phyloP scores from a whole-genome alignment of 2,113 vertebrate genomes.

The Thamnophis sirtalis region DNA sequence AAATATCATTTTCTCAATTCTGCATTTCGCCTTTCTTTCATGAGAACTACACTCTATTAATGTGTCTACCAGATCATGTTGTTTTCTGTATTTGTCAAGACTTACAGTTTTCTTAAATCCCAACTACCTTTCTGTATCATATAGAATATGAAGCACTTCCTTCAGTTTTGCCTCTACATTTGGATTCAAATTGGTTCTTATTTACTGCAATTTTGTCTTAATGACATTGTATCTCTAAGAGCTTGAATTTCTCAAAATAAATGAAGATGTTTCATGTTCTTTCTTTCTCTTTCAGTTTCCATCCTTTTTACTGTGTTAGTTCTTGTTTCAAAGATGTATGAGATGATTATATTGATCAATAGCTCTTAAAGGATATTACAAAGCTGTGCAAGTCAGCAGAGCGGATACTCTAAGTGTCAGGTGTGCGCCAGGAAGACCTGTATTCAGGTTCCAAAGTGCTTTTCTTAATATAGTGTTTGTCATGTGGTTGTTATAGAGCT shows the following conservation, averaged over 20 bases:
- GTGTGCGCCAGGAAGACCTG: background rate
- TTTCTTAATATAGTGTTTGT: background rate
- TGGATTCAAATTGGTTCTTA: background rate
- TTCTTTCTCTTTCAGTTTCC: background rate
- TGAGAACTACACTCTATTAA: background rate
- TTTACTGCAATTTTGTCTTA: background rate
- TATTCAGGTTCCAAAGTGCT: background rate
- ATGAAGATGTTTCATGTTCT: background rate
- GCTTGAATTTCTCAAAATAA: background rate
- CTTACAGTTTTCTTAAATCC: background rate
- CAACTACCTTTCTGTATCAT: background rate
- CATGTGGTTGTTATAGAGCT: background rate
- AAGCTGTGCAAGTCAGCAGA: background rate
- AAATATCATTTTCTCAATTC: too few species aligned
- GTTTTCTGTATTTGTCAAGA: background rate
- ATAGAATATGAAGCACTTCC: too few species aligned
- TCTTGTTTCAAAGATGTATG: background rate
- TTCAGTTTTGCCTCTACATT: background rate
- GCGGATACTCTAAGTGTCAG: background rate
- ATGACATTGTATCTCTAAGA: background rate
- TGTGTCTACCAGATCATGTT: background rate
- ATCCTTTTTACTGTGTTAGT: background rate
- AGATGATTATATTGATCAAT: background rate
- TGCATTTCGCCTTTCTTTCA: background rate
- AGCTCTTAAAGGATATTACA: background rate